phyloP scores from a whole-genome alignment of 2,888 invertebrate genomes.

The Phyllotreta cruciferae region DNA sequence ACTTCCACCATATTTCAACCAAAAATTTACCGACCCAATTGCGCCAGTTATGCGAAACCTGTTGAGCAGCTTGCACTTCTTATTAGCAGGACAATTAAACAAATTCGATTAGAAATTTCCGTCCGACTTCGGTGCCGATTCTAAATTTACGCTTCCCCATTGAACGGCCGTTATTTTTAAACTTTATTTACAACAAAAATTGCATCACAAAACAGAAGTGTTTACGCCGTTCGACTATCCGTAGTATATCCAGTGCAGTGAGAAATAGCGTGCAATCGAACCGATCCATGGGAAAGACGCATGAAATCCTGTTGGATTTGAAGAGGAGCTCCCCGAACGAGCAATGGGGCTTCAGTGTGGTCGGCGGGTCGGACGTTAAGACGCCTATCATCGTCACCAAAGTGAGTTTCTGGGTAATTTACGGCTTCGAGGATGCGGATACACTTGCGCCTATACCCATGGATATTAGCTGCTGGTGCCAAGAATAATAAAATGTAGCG shows the following conservation, averaged over 20 bases:
- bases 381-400: constrained; percentile 87
- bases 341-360: constrained; percentile 87
- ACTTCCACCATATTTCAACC: constrained; percentile 25
- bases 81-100: constrained; percentile 7
- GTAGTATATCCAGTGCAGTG: constrained; percentile 39
- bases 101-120: constrained; percentile 23
- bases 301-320: constrained; percentile 78
- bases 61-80: constrained; percentile 41
- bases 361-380: constrained; percentile 86
- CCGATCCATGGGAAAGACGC: constrained; percentile 68
- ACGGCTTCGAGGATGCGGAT: no score
- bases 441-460: background rate
- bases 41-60: constrained; percentile 50
- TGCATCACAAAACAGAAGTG: constrained; percentile 40
- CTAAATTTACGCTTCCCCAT: constrained; percentile 39
- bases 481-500: no score
- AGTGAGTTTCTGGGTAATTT: constrained; percentile 66
- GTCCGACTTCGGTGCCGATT: constrained; percentile 22
- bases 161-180: constrained; percentile 41
- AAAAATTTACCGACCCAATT: constrained; percentile 30
- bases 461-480: background rate
- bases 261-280: constrained; percentile 31
- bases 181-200: constrained; percentile 42
- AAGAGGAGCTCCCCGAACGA: constrained; percentile 73
- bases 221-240: constrained; percentile 34